phyloP scores from a whole-genome alignment of 2,113 vertebrate genomes.

The Lipophrys pholis region DNA sequence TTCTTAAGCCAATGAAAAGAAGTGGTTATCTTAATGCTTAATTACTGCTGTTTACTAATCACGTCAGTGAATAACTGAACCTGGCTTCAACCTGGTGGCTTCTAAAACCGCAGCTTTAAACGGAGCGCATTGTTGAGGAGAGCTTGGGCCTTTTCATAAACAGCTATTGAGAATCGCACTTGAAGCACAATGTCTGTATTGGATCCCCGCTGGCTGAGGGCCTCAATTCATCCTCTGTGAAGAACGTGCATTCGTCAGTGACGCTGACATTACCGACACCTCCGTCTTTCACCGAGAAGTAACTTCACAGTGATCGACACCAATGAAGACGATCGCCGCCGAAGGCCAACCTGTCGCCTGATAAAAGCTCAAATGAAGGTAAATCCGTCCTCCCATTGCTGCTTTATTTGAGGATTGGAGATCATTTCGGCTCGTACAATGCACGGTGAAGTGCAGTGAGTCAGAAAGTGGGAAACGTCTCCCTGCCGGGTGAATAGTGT shows the following conservation, averaged over 20 bases:
- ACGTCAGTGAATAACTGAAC: too few species aligned
- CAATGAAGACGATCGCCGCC: constrained; percentile 1
- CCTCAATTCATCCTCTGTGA: neutral
- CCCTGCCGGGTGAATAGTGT: constrained; percentile 13
- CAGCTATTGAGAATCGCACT: neutral
- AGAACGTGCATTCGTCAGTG: constrained; percentile 11
- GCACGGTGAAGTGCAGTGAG: neutral
- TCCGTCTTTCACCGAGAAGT: constrained; percentile 7
- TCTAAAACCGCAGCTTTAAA: too few species aligned
- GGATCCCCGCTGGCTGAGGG: too few species aligned
- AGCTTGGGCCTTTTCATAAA: neutral
- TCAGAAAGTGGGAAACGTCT: constrained; percentile 27
- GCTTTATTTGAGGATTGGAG: constrained; percentile 17
- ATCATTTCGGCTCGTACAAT: constrained; percentile 8
- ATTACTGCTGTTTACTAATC: too few species aligned
- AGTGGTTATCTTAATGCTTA: constrained; percentile 11
- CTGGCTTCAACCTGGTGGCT: too few species aligned
- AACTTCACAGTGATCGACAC: neutral
- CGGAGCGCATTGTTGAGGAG: too few species aligned
- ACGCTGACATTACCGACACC: constrained; percentile 7
- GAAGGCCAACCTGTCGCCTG: constrained; percentile 5
- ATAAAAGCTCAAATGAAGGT: constrained; percentile 11
- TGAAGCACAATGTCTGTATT: constrained; percentile 7
- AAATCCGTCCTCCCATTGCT: neutral
- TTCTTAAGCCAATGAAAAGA: too few species aligned